A percentile compares a stretch with the other conserved stretches of the same genome.
Evolutionary conservation across 2,113 vertebrate genomes (phyloP).

Genomic region (Columba janthina): DNA sequence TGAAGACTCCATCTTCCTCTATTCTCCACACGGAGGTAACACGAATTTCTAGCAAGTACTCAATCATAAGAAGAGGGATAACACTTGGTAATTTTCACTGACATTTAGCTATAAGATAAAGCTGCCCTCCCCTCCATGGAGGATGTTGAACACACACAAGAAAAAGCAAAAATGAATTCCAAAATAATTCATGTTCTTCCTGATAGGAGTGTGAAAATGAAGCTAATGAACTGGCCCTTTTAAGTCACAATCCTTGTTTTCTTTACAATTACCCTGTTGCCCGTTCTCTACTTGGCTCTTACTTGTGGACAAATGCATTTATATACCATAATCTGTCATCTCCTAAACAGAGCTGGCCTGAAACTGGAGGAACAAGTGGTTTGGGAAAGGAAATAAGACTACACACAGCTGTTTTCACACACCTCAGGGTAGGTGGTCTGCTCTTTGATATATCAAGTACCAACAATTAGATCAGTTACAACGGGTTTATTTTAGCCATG

Average conservation of each 20-base stretch:
- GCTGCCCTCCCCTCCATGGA: background rate
- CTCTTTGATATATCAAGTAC: background rate
- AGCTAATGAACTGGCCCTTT: background rate
- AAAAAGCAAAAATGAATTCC: background rate
- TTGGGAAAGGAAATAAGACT: background rate
- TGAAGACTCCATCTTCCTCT: background rate
- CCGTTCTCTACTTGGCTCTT: background rate
- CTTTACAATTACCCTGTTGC: background rate
- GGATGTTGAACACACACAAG: background rate
- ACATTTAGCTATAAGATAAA: background rate
- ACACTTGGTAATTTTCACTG: background rate
- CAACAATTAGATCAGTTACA: conserved; percentile 1
- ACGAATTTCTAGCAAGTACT: background rate
- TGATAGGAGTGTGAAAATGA: background rate
- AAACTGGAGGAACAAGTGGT: background rate
- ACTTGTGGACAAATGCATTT: background rate
- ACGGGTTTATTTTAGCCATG: conserved; percentile 14
- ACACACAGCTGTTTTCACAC: background rate
- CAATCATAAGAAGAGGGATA: background rate
- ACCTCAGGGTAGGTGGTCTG: conserved; percentile 12
- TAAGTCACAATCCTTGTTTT: background rate
- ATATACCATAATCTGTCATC: background rate
- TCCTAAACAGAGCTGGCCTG: background rate
- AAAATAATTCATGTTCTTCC: background rate
- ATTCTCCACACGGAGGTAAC: background rate